A percentile compares a stretch with the other conserved stretches of the same genome.
phyloP scores from a whole-genome alignment of 2,113 vertebrate genomes.

The Mesitornis unicolor region DNA sequence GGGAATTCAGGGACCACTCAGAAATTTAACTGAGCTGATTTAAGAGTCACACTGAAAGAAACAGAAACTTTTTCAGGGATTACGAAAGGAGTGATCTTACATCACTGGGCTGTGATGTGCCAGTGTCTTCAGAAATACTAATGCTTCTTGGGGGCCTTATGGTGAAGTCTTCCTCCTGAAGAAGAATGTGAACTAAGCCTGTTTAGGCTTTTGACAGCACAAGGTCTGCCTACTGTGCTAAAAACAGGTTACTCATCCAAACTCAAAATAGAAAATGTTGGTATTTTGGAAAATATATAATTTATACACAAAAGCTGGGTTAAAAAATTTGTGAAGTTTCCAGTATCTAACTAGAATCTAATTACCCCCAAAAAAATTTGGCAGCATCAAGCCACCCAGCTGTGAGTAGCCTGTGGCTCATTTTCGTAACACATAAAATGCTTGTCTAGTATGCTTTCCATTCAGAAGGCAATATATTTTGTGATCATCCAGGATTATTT shows the following conservation, averaged over 20 bases:
- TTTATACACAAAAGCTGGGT: constrained; percentile 58
- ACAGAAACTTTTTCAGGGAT: not conserved
- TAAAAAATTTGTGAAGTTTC: constrained; percentile 36
- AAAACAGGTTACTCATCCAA: constrained; percentile 56
- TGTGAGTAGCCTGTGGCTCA: constrained; percentile 21
- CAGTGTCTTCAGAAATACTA: not conserved
- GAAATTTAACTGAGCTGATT: not conserved
- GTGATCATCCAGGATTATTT: not conserved
- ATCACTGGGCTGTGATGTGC: not conserved
- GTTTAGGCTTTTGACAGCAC: not conserved
- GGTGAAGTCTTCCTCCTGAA: not conserved
- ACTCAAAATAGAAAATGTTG: constrained; percentile 58
- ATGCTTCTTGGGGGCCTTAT: not conserved
- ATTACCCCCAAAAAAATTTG: constrained; percentile 37
- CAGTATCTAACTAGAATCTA: constrained; percentile 41
- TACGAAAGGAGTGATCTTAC: not conserved
- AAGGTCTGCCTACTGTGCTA: constrained; percentile 43
- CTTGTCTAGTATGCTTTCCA: not conserved
- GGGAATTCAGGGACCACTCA: not conserved
- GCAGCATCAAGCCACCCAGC: constrained; percentile 23
- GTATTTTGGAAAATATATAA: constrained; percentile 56
- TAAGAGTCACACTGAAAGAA: not conserved
- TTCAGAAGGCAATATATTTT: not conserved
- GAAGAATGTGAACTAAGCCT: not conserved
- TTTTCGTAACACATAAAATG: not conserved